Evolutionary conservation across 1,140 invertebrate genomes (phyloP), one percentile per base, ranked within the genome.

Genomic region (Eriocheir sinensis): DNA sequence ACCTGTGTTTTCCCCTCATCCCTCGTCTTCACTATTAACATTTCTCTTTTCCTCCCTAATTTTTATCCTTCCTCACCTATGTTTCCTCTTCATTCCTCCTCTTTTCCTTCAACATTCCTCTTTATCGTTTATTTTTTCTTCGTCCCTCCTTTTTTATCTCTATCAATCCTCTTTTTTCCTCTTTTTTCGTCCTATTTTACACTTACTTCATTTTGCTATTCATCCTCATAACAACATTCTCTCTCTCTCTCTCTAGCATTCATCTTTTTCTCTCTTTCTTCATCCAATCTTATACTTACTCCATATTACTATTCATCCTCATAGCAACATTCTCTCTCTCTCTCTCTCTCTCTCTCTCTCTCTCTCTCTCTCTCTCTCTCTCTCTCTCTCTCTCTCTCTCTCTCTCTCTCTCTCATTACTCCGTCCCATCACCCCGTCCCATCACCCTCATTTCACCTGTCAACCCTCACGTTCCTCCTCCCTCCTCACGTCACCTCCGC

Each of bases 311-410:
- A n/a, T n/a, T n/a, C n/a, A 72, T 27, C 27, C 53, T 27, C 53
- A 12, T 12, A 72, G 12, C 27, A 72, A 12, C 27, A 72, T 72
- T 72, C 53, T 72, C 53, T 72, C 53, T 72, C 53, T 72, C 53
- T 72, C 53, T 72, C 53, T 72, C 53, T 72, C 53, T 72, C 53
- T 72, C 53, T 72, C 53, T 72, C 53, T 72, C 53, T 72, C 53
- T 72, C 53, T 72, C 53, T 72, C 53, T 72, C 53, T 72, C 15
- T 8, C n/a, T n/a, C n/a, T n/a, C n/a, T n/a, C n/a, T n/a, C n/a
- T n/a, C n/a, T n/a, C n/a, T n/a, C n/a, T n/a, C n/a, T n/a, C n/a
- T n/a, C n/a, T 53, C 48, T 53, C 21, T 72, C 60, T 21, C 27
- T n/a, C 6, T 72, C 60, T n/a, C 60, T n/a, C 27, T n/a, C n/a